Percentiles rank a stretch among this genome's conserved stretches.
phyloP scores from a whole-genome alignment of 2,797 vertebrate genomes.

The Leptodactylus fallax region DNA sequence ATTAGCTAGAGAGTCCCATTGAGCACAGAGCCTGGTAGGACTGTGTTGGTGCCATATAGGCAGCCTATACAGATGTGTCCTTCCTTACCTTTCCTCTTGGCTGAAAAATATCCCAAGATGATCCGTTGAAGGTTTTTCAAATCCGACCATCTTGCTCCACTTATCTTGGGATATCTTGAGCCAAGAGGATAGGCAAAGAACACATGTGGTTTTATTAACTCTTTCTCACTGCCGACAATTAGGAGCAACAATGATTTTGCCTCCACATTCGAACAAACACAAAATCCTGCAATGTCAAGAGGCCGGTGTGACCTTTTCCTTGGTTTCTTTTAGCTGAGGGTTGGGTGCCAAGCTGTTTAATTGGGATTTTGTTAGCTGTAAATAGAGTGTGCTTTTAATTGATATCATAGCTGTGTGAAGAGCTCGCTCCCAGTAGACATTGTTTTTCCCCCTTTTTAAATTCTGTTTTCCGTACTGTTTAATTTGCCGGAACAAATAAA shows the following conservation, averaged over 20 bases:
- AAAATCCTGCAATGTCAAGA: slow-evolving; percentile 44
- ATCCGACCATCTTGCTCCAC: too few species aligned
- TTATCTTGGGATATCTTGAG: too few species aligned
- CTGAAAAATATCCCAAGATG: too few species aligned
- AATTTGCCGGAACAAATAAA: slow-evolving; percentile 53
- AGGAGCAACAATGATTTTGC: neutral
- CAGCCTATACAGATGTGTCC: too few species aligned
- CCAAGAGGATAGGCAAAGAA: too few species aligned
- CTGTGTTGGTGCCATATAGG: neutral
- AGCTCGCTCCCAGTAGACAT: slow-evolving; percentile 50
- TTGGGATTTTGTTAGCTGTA: slow-evolving; percentile 52
- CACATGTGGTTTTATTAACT: neutral
- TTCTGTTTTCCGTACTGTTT: slow-evolving; percentile 26
- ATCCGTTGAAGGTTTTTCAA: too few species aligned
- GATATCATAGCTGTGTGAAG: slow-evolving; percentile 54
- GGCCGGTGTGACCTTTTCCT: slow-evolving; percentile 42
- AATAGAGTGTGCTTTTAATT: slow-evolving; percentile 59
- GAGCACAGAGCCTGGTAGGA: neutral
- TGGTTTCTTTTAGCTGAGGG: slow-evolving; percentile 25
- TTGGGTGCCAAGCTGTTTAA: slow-evolving; percentile 49
- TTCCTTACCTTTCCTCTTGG: too few species aligned
- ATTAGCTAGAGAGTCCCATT: neutral
- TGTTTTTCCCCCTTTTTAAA: slow-evolving; percentile 5
- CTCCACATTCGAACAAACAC: slow-evolving; percentile 26
- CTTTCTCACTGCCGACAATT: neutral